These are phyloP conservation scores for Stictonetta naevosa DNA, from an alignment of 2,113 vertebrate species.

Conservation along the genomic window DNA sequence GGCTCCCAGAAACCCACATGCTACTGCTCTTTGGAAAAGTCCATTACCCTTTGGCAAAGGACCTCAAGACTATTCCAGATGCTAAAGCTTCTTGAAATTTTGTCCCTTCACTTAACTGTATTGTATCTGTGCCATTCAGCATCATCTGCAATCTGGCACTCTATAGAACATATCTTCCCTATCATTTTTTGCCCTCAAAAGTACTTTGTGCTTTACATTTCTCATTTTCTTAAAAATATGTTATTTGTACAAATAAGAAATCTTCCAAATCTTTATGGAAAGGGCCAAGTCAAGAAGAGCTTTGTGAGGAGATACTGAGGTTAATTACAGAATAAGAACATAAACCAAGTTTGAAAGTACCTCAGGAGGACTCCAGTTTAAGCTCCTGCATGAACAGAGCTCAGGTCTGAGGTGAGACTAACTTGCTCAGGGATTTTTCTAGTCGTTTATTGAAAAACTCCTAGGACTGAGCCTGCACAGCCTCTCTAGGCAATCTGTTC, in stretches of 20 bases:
- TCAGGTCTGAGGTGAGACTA: neutral
- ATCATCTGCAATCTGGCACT: neutral
- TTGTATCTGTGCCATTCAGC: neutral
- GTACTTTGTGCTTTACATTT: neutral
- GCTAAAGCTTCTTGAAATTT: neutral
- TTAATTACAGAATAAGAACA: neutral
- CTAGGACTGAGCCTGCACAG: neutral
- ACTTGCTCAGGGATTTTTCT: neutral
- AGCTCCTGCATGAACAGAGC: neutral
- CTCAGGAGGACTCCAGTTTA: neutral
- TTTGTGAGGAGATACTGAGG: neutral
- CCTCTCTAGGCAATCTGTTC: neutral
- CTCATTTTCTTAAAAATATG: neutral
- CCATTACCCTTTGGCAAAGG: neutral
- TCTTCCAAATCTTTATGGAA: neutral
- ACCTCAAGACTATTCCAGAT: neutral
- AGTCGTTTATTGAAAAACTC: neutral
- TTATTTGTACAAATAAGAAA: neutral
- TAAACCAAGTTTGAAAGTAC: neutral
- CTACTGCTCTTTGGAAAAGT: neutral
- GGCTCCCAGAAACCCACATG: neutral
- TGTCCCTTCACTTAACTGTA: neutral
- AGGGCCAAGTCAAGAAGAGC: neutral
- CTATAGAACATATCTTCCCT: neutral
- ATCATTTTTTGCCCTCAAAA: neutral